Evolutionary conservation across 2,888 invertebrate species (phyloP), one percentile per base, ranked within the genome.

Genomic region (Ectemnius lituratus): DNA sequence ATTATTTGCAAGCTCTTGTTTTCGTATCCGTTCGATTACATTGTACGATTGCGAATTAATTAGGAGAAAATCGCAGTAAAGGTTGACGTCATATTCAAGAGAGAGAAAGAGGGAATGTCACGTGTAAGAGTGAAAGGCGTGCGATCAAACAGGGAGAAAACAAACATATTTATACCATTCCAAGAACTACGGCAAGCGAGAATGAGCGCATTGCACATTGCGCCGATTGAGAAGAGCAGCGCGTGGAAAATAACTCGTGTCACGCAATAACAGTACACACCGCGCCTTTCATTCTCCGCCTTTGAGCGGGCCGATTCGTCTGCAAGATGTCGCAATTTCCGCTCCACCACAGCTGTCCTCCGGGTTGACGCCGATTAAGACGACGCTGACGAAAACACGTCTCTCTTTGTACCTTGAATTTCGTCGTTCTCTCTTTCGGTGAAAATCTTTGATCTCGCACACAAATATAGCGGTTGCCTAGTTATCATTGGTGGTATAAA

Each of bases 271-370:
- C 67, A 59, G 46, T 62, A 37, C 8, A 37, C 37, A 37, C 37
- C 13, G 14, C 47, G 62, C 8, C 57, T 8, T 16, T 61, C 61
- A 67, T 70, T 58, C 60, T 56, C 64, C 62, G 58, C 45, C 28
- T 45, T 28, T 47, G 56, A 49, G 63, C 60, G 59, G 47, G 70
- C 64, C 75, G 76, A 75, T 71, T 82, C 85, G 85, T 85, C 83
- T 81, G 85, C 86, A 87, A 87, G 85, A 86, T 87, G 86, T 85
- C 84, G 84, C 81, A 79, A 75, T 83, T 83, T 83, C 79, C 79
- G 77, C 62, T 23, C 64, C 66, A 73, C 81, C 78, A 77, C 83
- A 82, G 80, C 79, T 80, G 80, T 74, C 75, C 70, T 56, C 70
- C 78, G 76, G 45, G 46, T 75, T 71, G 76, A 67, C 74, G 76